phyloP scores from a whole-genome alignment of 2,888 invertebrate species.

The Furcula furcula region DNA sequence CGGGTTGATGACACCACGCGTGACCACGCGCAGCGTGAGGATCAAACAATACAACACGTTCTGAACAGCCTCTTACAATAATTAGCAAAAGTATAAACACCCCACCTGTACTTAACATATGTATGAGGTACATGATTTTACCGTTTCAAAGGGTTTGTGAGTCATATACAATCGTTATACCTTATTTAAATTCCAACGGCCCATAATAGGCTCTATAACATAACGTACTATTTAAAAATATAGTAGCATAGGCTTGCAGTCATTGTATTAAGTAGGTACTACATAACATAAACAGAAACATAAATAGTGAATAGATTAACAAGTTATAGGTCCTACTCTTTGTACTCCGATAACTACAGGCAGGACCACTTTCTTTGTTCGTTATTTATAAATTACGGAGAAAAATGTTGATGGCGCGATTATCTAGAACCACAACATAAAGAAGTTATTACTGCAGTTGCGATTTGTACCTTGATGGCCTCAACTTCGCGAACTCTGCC shows the following conservation, averaged over 20 bases:
- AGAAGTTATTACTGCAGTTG: constrained; percentile 16
- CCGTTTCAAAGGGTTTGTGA: too few relatives aligned
- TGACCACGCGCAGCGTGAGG: constrained; percentile 18
- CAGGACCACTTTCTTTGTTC: constrained; percentile 11
- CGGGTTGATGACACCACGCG: constrained; percentile 60
- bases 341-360: too few relatives aligned
- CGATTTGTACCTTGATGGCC: constrained; percentile 16
- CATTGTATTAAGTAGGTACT: too few relatives aligned
- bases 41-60: constrained; percentile 35
- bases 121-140: constrained; percentile 1
- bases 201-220: too few relatives aligned
- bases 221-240: too few relatives aligned
- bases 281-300: too few relatives aligned
- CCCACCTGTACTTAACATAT: neutral
- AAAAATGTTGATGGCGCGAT: constrained; percentile 26
- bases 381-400: constrained; percentile 16
- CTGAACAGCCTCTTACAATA: constrained; percentile 35
- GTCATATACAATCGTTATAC: too few relatives aligned
- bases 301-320: too few relatives aligned
- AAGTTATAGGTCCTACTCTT: too few relatives aligned
- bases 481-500: neutral
- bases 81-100: constrained; percentile 32
- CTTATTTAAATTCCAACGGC: too few relatives aligned
- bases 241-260: too few relatives aligned
- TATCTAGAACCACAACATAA: constrained; percentile 25